Conservation (phyloP, 2,888 invertebrate species). For the Endotricha flammealis region DNA sequence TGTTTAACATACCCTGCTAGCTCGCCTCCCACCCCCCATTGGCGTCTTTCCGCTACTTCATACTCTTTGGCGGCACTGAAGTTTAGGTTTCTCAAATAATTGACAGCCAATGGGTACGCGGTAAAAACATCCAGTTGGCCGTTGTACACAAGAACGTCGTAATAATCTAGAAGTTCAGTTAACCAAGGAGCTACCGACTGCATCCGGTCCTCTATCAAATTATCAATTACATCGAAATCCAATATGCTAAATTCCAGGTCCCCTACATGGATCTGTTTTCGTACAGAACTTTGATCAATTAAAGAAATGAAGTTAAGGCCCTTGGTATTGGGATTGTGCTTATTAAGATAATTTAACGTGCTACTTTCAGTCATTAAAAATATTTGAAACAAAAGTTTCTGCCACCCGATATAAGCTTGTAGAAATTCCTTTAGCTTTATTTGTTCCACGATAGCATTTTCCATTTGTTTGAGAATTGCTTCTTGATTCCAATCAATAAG, state of each 20-base stretch:
- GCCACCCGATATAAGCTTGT: background rate
- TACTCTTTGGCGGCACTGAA: conserved; percentile 25
- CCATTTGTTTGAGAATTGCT: background rate
- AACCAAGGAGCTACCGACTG: no score
- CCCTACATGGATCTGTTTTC: no score
- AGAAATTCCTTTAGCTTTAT: background rate
- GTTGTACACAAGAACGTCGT: conserved; percentile 1
- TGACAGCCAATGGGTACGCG: conserved; percentile 7
- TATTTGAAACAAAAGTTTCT: background rate
- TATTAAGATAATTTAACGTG: background rate
- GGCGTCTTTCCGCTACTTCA: background rate
- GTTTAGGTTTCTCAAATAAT: conserved; percentile 1
- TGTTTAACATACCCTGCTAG: conserved; percentile 41
- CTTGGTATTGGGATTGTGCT: background rate
- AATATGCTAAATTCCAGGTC: no score
- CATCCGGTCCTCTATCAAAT: background rate
- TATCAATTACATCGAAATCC: background rate
- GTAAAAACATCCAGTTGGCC: conserved; percentile 10
- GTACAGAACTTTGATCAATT: no score
- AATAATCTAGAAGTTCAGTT: background rate
- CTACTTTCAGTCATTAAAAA: background rate
- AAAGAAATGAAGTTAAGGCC: background rate
- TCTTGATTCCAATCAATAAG: background rate
- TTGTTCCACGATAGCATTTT: background rate
- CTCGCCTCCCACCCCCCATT: background rate